Evolutionary conservation across 1,140 invertebrate genomes (phyloP).

Genomic region (Rhopalosiphum padi): DNA sequence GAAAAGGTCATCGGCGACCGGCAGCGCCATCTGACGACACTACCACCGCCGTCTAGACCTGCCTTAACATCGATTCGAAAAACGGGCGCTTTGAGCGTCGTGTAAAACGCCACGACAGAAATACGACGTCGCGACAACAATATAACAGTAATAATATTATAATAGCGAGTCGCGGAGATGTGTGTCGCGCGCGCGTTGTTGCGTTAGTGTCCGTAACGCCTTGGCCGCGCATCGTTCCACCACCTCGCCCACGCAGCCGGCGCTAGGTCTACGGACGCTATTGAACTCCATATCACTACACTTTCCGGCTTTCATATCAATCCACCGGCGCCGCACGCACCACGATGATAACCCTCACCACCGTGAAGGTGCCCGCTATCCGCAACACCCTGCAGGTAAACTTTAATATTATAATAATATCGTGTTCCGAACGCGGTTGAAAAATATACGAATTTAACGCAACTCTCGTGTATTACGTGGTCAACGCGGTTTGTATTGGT

Average conservation of each 20-base stretch:
- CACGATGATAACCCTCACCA: neutral
- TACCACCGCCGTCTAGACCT: neutral
- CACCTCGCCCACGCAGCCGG: neutral
- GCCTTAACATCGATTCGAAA: constrained; percentile 39
- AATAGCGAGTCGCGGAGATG: neutral
- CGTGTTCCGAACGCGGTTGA: neutral
- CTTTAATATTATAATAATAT: neutral
- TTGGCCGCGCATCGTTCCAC: neutral
- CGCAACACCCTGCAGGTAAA: constrained; percentile 28
- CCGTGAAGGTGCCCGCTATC: neutral
- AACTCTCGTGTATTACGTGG: neutral
- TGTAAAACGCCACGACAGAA: neutral
- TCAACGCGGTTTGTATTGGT: neutral
- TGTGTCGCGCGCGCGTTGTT: neutral
- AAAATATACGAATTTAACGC: neutral
- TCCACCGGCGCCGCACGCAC: neutral
- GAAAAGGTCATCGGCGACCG: neutral
- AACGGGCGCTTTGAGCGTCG: neutral
- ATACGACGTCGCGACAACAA: neutral
- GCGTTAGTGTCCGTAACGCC: neutral
- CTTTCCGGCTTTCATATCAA: neutral
- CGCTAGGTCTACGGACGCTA: neutral
- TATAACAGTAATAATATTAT: neutral
- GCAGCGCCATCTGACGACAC: neutral
- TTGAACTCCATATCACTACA: neutral